Evolutionary conservation across 2,888 invertebrate species (phyloP).

Genomic region (Abrostola tripartita): DNA sequence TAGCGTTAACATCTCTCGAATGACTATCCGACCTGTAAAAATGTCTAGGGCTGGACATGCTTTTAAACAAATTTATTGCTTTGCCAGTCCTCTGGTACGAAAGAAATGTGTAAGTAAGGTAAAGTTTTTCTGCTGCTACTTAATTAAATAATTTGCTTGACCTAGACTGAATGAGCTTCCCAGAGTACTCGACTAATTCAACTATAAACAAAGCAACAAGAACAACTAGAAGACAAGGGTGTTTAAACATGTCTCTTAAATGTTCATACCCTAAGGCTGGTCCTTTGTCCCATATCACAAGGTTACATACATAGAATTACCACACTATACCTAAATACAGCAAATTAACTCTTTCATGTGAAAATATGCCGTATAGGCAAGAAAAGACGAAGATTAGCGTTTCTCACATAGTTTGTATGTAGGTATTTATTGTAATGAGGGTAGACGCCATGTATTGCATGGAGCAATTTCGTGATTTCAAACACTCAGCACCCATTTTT

Average conservation of each 20-base stretch:
- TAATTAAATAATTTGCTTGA: too few relatives aligned
- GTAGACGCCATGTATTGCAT: neutral
- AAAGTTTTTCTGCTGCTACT: too few relatives aligned
- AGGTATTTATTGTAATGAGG: slow-evolving; percentile 1
- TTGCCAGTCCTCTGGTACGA: too few relatives aligned
- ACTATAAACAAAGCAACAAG: neutral
- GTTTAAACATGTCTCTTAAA: slow-evolving; percentile 1
- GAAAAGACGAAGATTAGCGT: neutral
- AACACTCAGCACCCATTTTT: neutral
- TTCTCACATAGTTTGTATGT: neutral
- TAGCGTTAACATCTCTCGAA: too few relatives aligned
- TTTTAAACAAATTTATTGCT: too few relatives aligned
- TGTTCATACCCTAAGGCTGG: slow-evolving; percentile 3
- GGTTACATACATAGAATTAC: slow-evolving; percentile 14
- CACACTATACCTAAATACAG: slow-evolving; percentile 19
- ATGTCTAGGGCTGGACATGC: too few relatives aligned
- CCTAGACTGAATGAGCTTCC: neutral
- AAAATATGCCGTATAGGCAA: neutral
- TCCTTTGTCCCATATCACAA: slow-evolving; percentile 7
- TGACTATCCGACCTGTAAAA: too few relatives aligned
- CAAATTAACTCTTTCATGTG: slow-evolving; percentile 6
- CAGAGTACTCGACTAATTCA: neutral
- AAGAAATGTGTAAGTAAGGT: too few relatives aligned
- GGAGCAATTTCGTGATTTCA: neutral
- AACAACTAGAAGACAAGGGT: neutral